phyloP scores from a whole-genome alignment of 2,888 invertebrate genomes.

The Epistrophe eligans region DNA sequence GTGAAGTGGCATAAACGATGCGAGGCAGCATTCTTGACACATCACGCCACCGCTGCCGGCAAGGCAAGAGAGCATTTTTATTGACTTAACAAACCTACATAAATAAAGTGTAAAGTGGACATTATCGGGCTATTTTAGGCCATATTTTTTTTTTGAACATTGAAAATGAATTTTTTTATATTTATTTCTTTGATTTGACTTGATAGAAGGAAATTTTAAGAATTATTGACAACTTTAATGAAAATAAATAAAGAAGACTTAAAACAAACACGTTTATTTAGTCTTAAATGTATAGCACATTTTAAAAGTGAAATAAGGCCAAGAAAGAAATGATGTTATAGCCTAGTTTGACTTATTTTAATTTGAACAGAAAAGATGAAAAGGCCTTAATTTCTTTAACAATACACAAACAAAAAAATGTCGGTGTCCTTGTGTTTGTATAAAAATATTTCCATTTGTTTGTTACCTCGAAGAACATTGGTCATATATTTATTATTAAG shows the following conservation, averaged over 20 bases:
- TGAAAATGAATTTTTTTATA: background rate
- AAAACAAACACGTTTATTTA: no score
- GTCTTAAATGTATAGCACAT: background rate
- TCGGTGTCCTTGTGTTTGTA: background rate
- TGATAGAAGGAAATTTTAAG: background rate
- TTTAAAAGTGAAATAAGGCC: background rate
- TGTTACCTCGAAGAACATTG: slow-evolving; percentile 15
- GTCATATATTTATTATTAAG: slow-evolving; percentile 8
- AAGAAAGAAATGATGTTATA: background rate
- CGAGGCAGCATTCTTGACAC: slow-evolving; percentile 7
- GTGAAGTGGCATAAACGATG: slow-evolving; percentile 29
- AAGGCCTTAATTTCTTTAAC: background rate
- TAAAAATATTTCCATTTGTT: background rate
- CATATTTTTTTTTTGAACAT: background rate
- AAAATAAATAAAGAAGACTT: background rate
- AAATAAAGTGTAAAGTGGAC: slow-evolving; percentile 12
- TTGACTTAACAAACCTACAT: slow-evolving; percentile 21
- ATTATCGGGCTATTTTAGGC: background rate
- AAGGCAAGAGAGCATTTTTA: slow-evolving; percentile 1
- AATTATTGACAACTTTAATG: background rate
- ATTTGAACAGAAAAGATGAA: background rate
- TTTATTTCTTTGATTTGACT: background rate
- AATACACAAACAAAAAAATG: background rate
- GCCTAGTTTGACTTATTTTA: background rate
- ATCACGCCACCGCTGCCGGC: background rate